Percentiles rank a stretch among this genome's conserved stretches.
phyloP scores from a whole-genome alignment of 2,113 vertebrate species.

The Melozone crissalis region DNA sequence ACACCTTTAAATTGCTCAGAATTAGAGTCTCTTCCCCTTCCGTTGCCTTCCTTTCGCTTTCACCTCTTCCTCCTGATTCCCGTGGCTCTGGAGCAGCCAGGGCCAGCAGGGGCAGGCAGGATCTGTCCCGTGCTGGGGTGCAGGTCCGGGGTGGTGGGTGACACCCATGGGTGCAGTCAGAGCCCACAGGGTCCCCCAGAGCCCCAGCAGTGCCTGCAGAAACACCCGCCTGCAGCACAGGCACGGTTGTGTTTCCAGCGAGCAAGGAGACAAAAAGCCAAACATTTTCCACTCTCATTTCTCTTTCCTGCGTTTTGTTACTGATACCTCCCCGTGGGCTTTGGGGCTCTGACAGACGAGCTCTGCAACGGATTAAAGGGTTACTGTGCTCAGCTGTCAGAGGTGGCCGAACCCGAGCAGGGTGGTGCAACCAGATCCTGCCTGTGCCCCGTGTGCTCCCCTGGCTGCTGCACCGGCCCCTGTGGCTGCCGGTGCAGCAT shows the following conservation, averaged over 20 bases:
- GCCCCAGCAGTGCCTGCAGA: neutral
- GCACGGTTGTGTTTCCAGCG: constrained; percentile 13
- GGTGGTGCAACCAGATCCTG: constrained; percentile 28
- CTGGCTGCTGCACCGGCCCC: neutral
- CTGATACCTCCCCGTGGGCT: constrained; percentile 61
- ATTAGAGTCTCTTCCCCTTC: neutral
- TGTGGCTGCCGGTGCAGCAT: neutral
- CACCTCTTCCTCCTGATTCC: neutral
- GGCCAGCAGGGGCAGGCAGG: neutral
- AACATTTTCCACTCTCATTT: constrained; percentile 63
- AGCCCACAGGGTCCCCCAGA: accelerated
- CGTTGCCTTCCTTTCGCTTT: neutral
- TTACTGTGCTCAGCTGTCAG: constrained; percentile 68
- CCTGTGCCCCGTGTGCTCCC: neutral
- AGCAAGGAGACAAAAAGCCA: constrained; percentile 56
- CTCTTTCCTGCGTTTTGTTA: constrained; percentile 63
- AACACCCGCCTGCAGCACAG: neutral
- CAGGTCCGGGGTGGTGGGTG: neutral
- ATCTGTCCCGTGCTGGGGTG: neutral
- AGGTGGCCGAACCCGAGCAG: constrained; percentile 14
- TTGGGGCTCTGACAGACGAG: constrained; percentile 65
- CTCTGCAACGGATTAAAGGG: constrained; percentile 66
- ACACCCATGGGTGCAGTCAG: accelerated
- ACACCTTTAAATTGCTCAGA: neutral
- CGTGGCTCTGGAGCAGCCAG: neutral